Evolutionary conservation across 2,797 vertebrate genomes (phyloP).

Genomic region (Leucoraja ocellata): DNA sequence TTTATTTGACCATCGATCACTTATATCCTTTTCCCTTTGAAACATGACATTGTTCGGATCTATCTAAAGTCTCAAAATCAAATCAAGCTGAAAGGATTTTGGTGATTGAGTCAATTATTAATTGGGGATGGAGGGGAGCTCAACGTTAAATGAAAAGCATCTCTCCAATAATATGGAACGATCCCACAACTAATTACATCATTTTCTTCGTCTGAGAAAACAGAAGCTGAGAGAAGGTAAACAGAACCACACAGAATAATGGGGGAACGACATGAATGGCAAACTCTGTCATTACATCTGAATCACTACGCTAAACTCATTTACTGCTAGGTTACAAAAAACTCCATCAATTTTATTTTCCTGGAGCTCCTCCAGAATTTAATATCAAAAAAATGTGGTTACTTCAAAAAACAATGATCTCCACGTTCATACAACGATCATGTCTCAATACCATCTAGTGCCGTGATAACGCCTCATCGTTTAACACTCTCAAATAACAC

Average conservation of each 20-base stretch:
- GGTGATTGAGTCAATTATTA: constrained; percentile 70
- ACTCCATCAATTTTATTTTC: neutral
- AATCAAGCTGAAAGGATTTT: constrained; percentile 68
- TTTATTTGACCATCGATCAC: constrained; percentile 63
- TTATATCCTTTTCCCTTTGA: constrained; percentile 57
- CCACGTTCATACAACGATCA: neutral
- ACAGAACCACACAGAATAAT: constrained; percentile 61
- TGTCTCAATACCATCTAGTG: neutral
- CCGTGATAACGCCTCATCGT: too few species aligned
- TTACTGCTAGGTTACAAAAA: neutral
- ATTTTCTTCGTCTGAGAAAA: constrained; percentile 94
- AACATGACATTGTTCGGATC: constrained; percentile 56
- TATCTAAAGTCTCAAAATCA: constrained; percentile 76
- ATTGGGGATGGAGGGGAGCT: constrained; percentile 65
- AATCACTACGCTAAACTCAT: constrained; percentile 38
- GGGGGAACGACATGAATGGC: constrained; percentile 50
- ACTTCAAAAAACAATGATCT: neutral
- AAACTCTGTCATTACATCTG: constrained; percentile 49
- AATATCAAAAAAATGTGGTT: neutral
- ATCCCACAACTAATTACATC: constrained; percentile 83
- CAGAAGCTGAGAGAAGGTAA: constrained; percentile 69
- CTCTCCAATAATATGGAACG: constrained; percentile 62
- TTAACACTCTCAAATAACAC: neutral
- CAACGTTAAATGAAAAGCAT: constrained; percentile 77
- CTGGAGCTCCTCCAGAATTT: neutral